Conservation (phyloP, 2,797 vertebrate genomes). For the Lemur catta region DNA sequence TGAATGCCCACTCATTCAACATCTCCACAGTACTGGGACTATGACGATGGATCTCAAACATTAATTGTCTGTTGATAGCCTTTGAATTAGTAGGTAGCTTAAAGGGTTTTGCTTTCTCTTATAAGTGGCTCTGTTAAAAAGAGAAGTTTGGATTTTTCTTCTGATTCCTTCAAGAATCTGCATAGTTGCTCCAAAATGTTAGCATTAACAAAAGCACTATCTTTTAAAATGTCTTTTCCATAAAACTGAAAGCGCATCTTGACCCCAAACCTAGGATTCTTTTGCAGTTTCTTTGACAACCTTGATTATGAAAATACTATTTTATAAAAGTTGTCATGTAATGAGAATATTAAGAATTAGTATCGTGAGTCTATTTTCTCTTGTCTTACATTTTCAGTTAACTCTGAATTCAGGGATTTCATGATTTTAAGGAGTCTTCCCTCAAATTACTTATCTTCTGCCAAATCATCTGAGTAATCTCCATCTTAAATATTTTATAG, state of each 20-base stretch:
- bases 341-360: background rate
- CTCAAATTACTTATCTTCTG: background rate
- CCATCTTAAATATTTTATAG: background rate
- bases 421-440: background rate
- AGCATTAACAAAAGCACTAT: background rate
- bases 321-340: background rate
- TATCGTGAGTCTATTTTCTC: background rate
- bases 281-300: background rate
- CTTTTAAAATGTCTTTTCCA: background rate
- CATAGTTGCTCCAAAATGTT: background rate
- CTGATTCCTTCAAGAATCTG: background rate
- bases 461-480: background rate
- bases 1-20: constrained; percentile 38
- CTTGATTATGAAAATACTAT: background rate
- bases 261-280: background rate
- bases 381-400: background rate
- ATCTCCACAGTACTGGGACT: background rate
- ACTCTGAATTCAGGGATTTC: background rate
- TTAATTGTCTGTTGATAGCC: background rate
- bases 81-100: background rate
- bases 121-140: background rate
- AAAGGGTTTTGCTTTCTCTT: background rate
- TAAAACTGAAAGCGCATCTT: background rate
- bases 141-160: background rate
- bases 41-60: background rate